phyloP scores from a whole-genome alignment of 2,888 invertebrate genomes.

The Ferrisia virgata region DNA sequence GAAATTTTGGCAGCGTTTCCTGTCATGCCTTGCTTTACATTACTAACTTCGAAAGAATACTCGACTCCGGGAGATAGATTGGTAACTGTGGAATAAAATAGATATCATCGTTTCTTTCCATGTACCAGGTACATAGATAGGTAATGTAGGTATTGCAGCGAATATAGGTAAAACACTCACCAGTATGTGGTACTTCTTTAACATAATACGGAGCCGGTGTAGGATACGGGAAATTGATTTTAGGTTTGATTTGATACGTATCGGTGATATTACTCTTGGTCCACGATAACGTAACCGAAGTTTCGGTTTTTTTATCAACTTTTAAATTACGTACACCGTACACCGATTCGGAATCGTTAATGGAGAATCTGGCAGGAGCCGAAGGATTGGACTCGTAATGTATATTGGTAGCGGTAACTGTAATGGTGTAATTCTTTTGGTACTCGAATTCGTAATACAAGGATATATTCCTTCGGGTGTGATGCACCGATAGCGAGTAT shows the following conservation, averaged over 20 bases:
- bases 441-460: constrained; percentile 22
- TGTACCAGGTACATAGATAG: too few species aligned
- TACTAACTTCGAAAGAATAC: constrained; percentile 63
- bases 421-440: constrained; percentile 66
- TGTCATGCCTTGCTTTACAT: constrained; percentile 60
- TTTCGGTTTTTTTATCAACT: constrained; percentile 56
- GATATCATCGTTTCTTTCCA: too few species aligned
- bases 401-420: constrained; percentile 68
- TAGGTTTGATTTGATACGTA: background rate
- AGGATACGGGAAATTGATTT: background rate
- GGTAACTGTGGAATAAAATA: constrained; percentile 54
- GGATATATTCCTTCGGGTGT: constrained; percentile 50
- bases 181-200: background rate
- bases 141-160: background rate
- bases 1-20: constrained; percentile 54
- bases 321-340: constrained; percentile 62
- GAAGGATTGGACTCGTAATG: constrained; percentile 63
- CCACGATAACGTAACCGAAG: constrained; percentile 63
- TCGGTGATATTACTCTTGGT: background rate
- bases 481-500: constrained; percentile 48
- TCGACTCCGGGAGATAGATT: constrained; percentile 59
- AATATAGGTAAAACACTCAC: background rate
- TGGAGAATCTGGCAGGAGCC: constrained; percentile 59
- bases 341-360: constrained; percentile 63
- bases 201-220: background rate